phyloP scores from a whole-genome alignment of 2,888 invertebrate genomes.

The Diplazon laetatorius region DNA sequence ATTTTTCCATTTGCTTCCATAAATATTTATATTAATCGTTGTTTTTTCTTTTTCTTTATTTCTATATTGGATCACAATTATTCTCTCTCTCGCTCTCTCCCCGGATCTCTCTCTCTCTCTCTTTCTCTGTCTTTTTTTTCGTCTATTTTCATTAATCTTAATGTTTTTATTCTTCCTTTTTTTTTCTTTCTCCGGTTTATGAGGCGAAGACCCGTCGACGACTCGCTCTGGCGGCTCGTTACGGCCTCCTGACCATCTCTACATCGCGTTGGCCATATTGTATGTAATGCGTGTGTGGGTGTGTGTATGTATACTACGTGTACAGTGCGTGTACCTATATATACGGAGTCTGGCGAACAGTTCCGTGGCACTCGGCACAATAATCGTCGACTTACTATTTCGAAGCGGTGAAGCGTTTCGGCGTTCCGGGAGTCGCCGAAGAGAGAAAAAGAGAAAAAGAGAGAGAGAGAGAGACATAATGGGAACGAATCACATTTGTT shows the following conservation, averaged over 20 bases:
- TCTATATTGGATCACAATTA: too few relatives aligned
- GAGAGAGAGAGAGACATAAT: too few relatives aligned
- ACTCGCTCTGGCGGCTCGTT: slow-evolving; percentile 51
- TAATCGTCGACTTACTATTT: slow-evolving; percentile 44
- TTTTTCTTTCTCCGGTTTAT: slow-evolving; percentile 20
- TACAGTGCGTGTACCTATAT: too few relatives aligned
- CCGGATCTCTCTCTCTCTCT: too few relatives aligned
- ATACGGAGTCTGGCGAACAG: neutral
- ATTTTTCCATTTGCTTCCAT: too few relatives aligned
- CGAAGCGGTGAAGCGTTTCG: slow-evolving; percentile 37
- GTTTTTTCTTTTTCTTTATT: neutral
- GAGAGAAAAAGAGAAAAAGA: too few relatives aligned
- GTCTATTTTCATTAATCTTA: neutral
- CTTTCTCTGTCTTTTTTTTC: slow-evolving; percentile 3
- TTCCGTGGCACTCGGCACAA: slow-evolving; percentile 16
- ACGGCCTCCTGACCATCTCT: slow-evolving; percentile 55
- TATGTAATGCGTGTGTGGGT: neutral
- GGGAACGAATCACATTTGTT: too few relatives aligned
- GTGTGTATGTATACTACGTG: neutral
- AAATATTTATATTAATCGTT: too few relatives aligned
- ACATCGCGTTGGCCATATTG: slow-evolving; percentile 18
- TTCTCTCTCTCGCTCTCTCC: slow-evolving; percentile 21
- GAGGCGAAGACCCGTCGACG: slow-evolving; percentile 40
- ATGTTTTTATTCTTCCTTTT: neutral
- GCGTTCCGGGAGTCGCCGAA: slow-evolving; percentile 30